Percentiles rank a stretch among this genome's conserved stretches.
Conservation (phyloP, 2,797 vertebrate genomes). For the Bryconaethiops microstoma region DNA sequence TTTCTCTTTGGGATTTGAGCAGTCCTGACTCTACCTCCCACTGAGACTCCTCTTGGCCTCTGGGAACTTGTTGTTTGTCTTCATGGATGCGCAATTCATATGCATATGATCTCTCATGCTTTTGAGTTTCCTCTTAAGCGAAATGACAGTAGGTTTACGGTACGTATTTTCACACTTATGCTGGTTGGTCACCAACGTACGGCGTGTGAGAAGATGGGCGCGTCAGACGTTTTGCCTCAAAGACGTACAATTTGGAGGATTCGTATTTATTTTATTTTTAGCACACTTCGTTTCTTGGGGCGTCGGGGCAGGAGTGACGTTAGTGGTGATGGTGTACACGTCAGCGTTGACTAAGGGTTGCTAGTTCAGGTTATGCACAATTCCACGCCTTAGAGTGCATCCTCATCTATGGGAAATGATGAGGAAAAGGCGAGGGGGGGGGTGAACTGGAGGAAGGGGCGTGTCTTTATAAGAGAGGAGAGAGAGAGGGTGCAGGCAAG, state of each 20-base stretch:
- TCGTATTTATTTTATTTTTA: constrained; percentile 69
- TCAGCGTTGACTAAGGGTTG: constrained; percentile 65
- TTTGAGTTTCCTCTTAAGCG: constrained; percentile 17
- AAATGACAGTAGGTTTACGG: neutral
- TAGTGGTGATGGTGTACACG: constrained; percentile 64
- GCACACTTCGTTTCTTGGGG: constrained; percentile 67
- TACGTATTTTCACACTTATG: neutral
- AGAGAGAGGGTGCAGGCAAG: constrained; percentile 69
- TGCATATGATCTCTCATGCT: constrained; percentile 20
- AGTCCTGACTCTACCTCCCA: constrained; percentile 25
- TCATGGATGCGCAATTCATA: constrained; percentile 28
- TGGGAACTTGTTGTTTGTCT: constrained; percentile 53
- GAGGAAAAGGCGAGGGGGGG: constrained; percentile 63
- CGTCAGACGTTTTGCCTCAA: constrained; percentile 21
- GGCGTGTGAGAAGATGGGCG: neutral
- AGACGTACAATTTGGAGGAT: constrained; percentile 49
- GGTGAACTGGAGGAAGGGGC: constrained; percentile 70
- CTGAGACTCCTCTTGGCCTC: constrained; percentile 46
- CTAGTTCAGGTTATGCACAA: constrained; percentile 69
- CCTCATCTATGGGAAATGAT: constrained; percentile 48
- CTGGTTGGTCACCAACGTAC: neutral
- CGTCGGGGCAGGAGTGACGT: constrained; percentile 67
- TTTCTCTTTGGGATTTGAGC: neutral
- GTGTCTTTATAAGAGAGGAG: constrained; percentile 80
- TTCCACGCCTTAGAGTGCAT: constrained; percentile 63